Conservation (phyloP, 2,888 invertebrate species). For the Xestia rhomboidea region DNA sequence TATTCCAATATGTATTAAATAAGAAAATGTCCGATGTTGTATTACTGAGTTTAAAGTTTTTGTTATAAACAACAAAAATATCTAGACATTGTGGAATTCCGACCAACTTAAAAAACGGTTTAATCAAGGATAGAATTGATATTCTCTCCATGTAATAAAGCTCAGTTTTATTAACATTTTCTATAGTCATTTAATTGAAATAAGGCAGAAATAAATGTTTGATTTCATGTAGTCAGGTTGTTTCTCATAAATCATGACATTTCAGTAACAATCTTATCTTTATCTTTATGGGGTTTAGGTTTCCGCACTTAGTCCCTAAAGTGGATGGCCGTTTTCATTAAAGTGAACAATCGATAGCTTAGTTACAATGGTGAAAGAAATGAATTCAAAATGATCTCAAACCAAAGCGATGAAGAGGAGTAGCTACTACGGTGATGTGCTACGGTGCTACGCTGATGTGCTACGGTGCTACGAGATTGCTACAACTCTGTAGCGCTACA, state of each 20-base stretch:
- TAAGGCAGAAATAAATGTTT: not conserved
- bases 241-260: not conserved
- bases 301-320: too few relatives aligned
- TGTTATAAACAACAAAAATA: not conserved
- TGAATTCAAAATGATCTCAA: not conserved
- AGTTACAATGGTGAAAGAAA: not conserved
- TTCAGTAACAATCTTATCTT: not conserved
- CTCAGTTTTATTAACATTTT: not conserved
- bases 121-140: not conserved
- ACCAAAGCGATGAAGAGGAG: not conserved
- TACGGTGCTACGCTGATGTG: not conserved
- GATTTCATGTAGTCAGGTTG: not conserved
- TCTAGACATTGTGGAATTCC: not conserved
- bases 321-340: too few relatives aligned
- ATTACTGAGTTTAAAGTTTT: not conserved
- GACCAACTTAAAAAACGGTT: not conserved
- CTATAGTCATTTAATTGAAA: too few relatives aligned
- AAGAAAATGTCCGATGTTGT: not conserved
- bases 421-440: not conserved
- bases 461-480: constrained; percentile 32
- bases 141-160: not conserved
- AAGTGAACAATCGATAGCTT: not conserved
- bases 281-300: too few relatives aligned
- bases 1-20: not conserved
- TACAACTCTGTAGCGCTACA: constrained; percentile 8